Evolutionary conservation across 2,113 vertebrate species (phyloP).

Genomic region (Atractosteus spatula): DNA sequence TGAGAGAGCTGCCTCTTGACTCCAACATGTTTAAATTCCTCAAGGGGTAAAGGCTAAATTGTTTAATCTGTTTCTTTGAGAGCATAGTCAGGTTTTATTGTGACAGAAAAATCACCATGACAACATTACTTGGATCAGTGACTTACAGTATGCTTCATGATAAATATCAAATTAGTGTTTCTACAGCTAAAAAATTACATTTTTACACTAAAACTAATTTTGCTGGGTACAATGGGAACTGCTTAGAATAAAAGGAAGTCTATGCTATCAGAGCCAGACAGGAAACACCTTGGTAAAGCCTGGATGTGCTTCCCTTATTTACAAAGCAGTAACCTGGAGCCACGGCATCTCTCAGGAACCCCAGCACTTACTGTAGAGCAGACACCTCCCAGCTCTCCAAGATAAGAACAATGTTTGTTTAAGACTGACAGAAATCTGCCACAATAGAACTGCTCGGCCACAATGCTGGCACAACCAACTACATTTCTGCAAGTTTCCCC

Average conservation of each 20-base stretch:
- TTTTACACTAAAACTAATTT: neutral
- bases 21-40: no score
- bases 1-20: no score
- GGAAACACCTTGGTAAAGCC: slow-evolving; percentile 5
- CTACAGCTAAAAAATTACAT: neutral
- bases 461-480: neutral
- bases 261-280: slow-evolving; percentile 13
- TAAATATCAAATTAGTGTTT: neutral
- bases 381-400: neutral
- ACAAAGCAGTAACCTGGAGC: slow-evolving; percentile 1
- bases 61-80: no score
- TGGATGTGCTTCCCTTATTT: slow-evolving; percentile 9
- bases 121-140: no score
- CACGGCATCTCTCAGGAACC: slow-evolving; percentile 1
- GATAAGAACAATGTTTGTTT: slow-evolving; percentile 13
- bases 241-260: neutral
- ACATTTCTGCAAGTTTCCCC: neutral
- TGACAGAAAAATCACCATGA: no score
- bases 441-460: neutral
- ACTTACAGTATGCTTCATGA: neutral
- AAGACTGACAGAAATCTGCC: neutral
- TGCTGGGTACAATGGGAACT: neutral
- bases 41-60: no score
- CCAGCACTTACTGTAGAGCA: neutral
- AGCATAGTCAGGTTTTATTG: no score